phyloP scores from a whole-genome alignment of 2,797 vertebrate genomes.

The Paedocypris micromegethes region DNA sequence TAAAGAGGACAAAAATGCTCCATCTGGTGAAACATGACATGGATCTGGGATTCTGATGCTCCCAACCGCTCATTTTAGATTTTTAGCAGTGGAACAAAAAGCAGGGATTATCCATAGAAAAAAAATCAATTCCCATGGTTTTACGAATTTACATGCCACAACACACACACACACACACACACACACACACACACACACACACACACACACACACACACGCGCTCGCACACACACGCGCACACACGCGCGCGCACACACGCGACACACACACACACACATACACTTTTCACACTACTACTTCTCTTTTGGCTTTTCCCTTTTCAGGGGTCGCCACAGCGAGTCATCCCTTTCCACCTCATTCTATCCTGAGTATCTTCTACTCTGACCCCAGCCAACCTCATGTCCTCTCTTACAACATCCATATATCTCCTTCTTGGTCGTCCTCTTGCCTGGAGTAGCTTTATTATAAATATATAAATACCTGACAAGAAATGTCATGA shows the following conservation, averaged over 20 bases:
- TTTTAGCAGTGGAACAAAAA: constrained; percentile 51
- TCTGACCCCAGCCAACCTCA: no score
- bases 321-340: no score
- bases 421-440: no score
- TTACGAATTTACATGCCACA: constrained; percentile 30
- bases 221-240: constrained; percentile 5
- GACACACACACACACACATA: background rate
- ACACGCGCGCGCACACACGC: constrained; percentile 34
- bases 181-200: constrained; percentile 33
- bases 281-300: no score
- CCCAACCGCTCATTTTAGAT: constrained; percentile 49
- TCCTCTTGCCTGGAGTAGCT: no score
- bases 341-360: no score
- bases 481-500: constrained; percentile 6
- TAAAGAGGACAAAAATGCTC: constrained; percentile 54
- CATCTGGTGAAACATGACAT: constrained; percentile 70
- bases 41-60: constrained; percentile 59
- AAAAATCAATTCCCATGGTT: constrained; percentile 29
- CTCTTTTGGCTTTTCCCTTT: no score
- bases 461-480: no score
- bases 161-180: constrained; percentile 8
- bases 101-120: constrained; percentile 41
- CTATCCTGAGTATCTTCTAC: no score
- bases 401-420: no score
- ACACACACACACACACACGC: background rate